Evolutionary conservation across 2,797 vertebrate genomes (phyloP).

Genomic region (Coilia nasus): DNA sequence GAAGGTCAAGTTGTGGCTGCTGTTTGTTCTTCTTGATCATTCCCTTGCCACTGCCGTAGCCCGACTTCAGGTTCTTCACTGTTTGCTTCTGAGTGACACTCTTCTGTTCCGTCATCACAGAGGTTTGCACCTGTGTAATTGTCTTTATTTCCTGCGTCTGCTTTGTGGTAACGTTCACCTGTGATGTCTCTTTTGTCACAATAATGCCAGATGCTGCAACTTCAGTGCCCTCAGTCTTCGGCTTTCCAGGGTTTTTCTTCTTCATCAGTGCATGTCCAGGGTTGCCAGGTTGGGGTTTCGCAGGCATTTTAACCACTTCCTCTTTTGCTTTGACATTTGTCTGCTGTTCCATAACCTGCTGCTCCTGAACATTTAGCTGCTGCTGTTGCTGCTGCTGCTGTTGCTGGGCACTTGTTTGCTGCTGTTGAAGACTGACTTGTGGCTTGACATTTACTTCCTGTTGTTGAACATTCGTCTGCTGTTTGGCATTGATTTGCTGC

Average conservation of each 20-base stretch:
- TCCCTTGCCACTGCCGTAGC: constrained; percentile 58
- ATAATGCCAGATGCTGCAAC: constrained; percentile 39
- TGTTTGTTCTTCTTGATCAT: constrained; percentile 69
- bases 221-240: constrained; percentile 60
- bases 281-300: constrained; percentile 62
- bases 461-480: constrained; percentile 40
- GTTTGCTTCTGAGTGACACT: constrained; percentile 57
- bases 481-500: constrained; percentile 62
- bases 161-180: constrained; percentile 59
- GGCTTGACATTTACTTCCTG: constrained; percentile 33
- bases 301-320: constrained; percentile 6
- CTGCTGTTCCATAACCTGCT: constrained; percentile 26
- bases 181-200: constrained; percentile 52
- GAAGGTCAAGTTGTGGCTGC: constrained; percentile 78
- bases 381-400: not conserved
- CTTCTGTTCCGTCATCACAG: constrained; percentile 51
- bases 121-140: constrained; percentile 68
- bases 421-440: not conserved
- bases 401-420: constrained; percentile 33
- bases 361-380: not conserved
- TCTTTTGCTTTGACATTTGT: constrained; percentile 52
- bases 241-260: constrained; percentile 64
- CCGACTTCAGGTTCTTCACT: constrained; percentile 64
- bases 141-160: constrained; percentile 66
- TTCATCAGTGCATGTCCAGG: constrained; percentile 62